Evolutionary conservation across 2,888 invertebrate species (phyloP).

Genomic region (Macrophya alboannulata): DNA sequence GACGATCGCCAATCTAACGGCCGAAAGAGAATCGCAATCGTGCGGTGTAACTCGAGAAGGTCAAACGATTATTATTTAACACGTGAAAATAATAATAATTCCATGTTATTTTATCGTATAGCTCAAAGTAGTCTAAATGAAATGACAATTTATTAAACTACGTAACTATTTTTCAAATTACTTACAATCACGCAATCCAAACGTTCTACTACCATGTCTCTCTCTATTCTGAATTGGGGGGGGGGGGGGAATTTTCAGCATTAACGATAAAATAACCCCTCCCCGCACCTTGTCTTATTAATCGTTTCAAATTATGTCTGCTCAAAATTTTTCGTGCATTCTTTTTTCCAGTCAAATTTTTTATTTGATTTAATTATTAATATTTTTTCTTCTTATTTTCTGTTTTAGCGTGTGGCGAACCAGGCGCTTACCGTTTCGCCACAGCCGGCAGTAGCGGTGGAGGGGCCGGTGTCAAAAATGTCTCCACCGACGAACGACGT

Average conservation of each 20-base stretch:
- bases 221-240: background rate
- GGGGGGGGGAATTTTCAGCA: background rate
- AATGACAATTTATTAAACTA: background rate
- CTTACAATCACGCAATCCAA: background rate
- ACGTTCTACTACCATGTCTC: background rate
- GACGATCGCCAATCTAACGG: background rate
- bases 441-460: constrained; percentile 79
- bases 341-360: background rate
- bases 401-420: constrained; percentile 79
- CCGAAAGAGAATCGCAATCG: background rate
- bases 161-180: background rate
- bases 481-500: constrained; percentile 82
- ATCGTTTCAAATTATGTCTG: background rate
- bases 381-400: constrained; percentile 55
- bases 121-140: background rate
- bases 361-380: background rate
- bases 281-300: background rate
- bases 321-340: no score
- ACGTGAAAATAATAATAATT: background rate
- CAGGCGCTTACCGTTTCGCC: constrained; percentile 79
- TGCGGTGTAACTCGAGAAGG: constrained; percentile 17
- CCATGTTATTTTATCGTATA: background rate
- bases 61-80: constrained; percentile 17
- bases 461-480: constrained; percentile 79
- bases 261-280: background rate